Percentiles rank a stretch among this genome's conserved stretches.
These are phyloP conservation scores for Siderastrea siderea DNA, from an alignment of 92 coral and sea anemone genomes.

Conservation along the genomic window DNA sequence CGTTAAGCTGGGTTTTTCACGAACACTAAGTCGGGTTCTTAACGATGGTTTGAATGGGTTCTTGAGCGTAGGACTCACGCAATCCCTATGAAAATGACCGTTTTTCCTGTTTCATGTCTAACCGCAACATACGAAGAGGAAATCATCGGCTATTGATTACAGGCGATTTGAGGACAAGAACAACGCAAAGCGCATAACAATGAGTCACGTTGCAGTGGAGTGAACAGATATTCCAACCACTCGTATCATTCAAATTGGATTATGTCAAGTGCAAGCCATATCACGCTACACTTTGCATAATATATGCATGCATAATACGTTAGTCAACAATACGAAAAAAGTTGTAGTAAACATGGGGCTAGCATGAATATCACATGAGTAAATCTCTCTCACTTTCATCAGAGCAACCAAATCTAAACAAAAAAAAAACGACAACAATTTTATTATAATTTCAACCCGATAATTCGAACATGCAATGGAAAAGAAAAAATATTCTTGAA, in stretches of 20 bases:
- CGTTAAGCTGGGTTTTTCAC: neutral
- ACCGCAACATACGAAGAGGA: neutral
- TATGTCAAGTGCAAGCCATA: neutral
- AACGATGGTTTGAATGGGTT: neutral
- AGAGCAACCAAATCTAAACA: too few species aligned
- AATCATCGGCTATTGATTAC: too few species aligned
- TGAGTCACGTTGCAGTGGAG: slow-evolving; percentile 2
- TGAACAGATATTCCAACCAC: slow-evolving; percentile 9
- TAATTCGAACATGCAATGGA: too few species aligned
- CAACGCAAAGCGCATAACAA: neutral
- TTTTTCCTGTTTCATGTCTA: neutral
- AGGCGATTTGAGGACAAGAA: slow-evolving; percentile 3
- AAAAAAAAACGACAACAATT: too few species aligned
- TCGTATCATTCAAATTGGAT: slow-evolving; percentile 28
- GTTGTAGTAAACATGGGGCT: neutral
- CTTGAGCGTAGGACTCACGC: too few species aligned
- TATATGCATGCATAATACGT: neutral
- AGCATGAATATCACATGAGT: too few species aligned
- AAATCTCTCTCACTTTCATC: too few species aligned
- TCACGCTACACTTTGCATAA: slow-evolving; percentile 28
- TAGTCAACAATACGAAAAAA: neutral
- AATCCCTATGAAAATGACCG: neutral
- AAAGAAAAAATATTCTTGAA: too few species aligned
- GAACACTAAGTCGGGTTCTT: neutral
- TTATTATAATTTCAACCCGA: too few species aligned